Base-by-base conservation (phyloP, 1,140 invertebrate genomes). In the Zaprionus ghesquierei region DNA sequence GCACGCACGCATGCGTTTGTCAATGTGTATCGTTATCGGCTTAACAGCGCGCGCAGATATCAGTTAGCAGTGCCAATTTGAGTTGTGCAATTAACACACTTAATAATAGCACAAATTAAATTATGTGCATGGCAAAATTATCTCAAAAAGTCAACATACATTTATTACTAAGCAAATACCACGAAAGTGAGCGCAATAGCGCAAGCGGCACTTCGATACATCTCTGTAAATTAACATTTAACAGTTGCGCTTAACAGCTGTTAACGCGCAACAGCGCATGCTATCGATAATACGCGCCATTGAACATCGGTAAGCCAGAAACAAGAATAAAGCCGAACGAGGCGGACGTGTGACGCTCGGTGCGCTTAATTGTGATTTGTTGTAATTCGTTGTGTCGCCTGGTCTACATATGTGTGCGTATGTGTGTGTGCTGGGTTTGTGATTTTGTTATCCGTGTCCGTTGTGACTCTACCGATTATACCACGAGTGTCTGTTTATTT, bases 301-400 rank as follows among this genome's bases (percentile, higher is more conserved):
- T 44, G 44, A 13, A 29, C 35, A 22, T 73, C 70, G 64, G 46
- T 61, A 72, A 51, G 12, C 49, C 51, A 73, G 70, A 69, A 69
- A 56, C 65, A 73, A 73, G 60, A 61, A 61, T 58, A 62, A 61
- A 69, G 56, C 70, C 70, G 70, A 73, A 73, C 64, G 70, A 69
- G 70, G 65, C 56, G 70, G 70, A 69, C 56, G 70, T 73, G 70
- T 73, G 56, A 73, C 56, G 63, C 64, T 73, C 64, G 70, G 64
- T 73, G 70, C 64, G 70, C 63, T 72, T 66, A 38, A 59, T 66
- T 50, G 44, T 66, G 54, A 72, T 59, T 72, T 72, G 46, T 61
- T 72, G 46, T 61, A 68, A 72, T 68, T 68, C 69, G 69, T 68
- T 68, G 13, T 6, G 62, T 71, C 62, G 62, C 53, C 31, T 71